Base-by-base conservation (phyloP, 1,140 invertebrate species). In the Anadara kagoshimensis region DNA sequence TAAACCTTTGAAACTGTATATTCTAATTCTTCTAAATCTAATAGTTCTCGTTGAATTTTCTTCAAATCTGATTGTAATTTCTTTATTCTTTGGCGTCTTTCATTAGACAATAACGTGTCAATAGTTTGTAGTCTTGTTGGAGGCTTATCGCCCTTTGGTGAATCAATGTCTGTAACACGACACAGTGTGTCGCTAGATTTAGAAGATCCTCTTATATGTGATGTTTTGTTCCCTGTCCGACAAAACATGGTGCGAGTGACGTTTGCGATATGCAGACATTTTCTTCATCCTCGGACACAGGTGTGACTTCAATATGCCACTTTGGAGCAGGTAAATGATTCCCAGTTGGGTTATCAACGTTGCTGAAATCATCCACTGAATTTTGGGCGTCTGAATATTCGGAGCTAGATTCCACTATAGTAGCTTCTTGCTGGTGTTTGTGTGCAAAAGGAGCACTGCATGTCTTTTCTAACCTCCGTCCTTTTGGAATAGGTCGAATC, bases 1-100 rank as follows among this genome's bases (percentile, higher is more conserved):
- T 62, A 82, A n/a, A 83, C 78, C 57, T 83, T 72, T 12, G 76
- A 80, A 14, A 78, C 72, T n/a, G 78, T 79, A 61, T 77, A 78
- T 47, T 80, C 78, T 1, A 78, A 54, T 41, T 81, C 69, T 22
- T 77, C 77, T 22, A 83, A 63, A 58, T 77, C 79, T 18, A 79
- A 53, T 5, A 83, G 71, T 43, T 83, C 76, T 44, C 73, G 45
- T 58, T 80, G 79, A 51, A 83, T 83, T 53, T 63, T 61, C 10
- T 73, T 53, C 20, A 83, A 70, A 70, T 81, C 81, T 20, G 53
- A 45, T 57, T 83, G 78, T 12, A 83, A 59, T 65, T 79, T 77
- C 14, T 73, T 49, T 14, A 83, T 83, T 18, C 76, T 24, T 51
- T 70, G 72, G n/a, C 75, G 59, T 41, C 77, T 68, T 22, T 79